Evolutionary conservation across 2,797 vertebrate genomes (phyloP).

Genomic region (Pangasius mekongensis): DNA sequence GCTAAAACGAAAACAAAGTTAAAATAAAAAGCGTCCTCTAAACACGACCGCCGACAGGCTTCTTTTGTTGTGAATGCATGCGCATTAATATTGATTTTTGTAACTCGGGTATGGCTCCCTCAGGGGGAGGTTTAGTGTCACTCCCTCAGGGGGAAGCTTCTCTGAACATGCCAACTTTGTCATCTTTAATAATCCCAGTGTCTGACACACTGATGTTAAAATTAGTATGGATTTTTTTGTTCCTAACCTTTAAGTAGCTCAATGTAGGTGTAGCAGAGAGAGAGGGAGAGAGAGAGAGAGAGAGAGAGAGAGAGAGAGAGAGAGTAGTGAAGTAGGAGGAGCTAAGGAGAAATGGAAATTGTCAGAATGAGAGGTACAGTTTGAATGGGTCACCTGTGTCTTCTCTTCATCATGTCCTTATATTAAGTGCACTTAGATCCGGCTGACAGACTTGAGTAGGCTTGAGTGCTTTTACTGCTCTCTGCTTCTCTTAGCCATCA

Average conservation of each 20-base stretch:
- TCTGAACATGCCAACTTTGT: conserved; percentile 78
- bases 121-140: conserved; percentile 59
- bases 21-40: conserved; percentile 77
- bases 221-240: conserved; percentile 59
- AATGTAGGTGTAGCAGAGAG: not conserved
- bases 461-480: conserved; percentile 35
- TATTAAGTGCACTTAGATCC: conserved; percentile 35
- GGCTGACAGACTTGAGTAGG: conserved; percentile 17
- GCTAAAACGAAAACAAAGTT: conserved; percentile 46
- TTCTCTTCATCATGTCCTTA: conserved; percentile 29
- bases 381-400: conserved; percentile 59
- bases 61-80: conserved; percentile 83
- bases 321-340: not conserved
- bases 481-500: not conserved
- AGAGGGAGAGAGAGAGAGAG: not conserved
- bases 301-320: too few relatives aligned
- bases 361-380: conserved; percentile 35
- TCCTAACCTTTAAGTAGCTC: conserved; percentile 36
- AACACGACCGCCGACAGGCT: conserved; percentile 77
- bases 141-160: conserved; percentile 66
- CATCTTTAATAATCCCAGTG: conserved; percentile 82
- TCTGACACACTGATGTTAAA: conserved; percentile 79
- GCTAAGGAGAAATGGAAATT: conserved; percentile 25
- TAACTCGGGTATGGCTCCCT: conserved; percentile 77
- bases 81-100: conserved; percentile 94